Percentiles rank a stretch among this genome's conserved stretches.
Evolutionary conservation across 2,888 invertebrate genomes (phyloP).

Genomic region (Philereme transversata): DNA sequence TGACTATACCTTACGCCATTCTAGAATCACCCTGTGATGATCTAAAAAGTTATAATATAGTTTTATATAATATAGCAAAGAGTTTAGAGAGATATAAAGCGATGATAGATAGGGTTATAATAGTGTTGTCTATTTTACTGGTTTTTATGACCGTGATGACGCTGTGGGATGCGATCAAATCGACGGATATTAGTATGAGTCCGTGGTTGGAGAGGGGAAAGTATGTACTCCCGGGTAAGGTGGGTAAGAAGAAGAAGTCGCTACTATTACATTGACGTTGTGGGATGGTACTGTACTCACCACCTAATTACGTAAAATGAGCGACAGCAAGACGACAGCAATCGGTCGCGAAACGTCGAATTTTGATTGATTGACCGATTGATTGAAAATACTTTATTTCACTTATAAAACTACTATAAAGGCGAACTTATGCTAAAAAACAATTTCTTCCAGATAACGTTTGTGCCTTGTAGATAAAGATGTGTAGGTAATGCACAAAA

Average conservation of each 20-base stretch:
- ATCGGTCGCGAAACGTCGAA: no score
- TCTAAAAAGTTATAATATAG: slow-evolving; percentile 39
- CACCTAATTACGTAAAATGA: no score
- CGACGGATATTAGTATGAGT: slow-evolving; percentile 51
- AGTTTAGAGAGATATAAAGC: slow-evolving; percentile 43
- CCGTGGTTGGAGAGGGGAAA: slow-evolving; percentile 57
- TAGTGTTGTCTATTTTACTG: slow-evolving; percentile 46
- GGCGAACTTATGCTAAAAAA: no score
- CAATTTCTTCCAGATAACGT: no score
- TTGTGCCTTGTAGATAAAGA: no score
- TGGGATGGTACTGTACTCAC: no score
- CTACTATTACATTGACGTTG: slow-evolving; percentile 3
- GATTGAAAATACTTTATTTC: no score
- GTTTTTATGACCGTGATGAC: slow-evolving; percentile 43
- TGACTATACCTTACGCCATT: slow-evolving; percentile 53
- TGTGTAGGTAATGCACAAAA: no score
- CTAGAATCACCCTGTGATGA: slow-evolving; percentile 52
- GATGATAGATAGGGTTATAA: slow-evolving; percentile 51
- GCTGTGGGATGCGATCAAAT: slow-evolving; percentile 51
- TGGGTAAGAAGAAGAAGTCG: slow-evolving; percentile 7
- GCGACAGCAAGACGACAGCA: no score
- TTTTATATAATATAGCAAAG: slow-evolving; percentile 39
- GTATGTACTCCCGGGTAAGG: slow-evolving; percentile 38
- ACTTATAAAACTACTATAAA: no score
- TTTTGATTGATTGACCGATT: no score